Conservation (phyloP, 2,888 invertebrate species). For the Melangyna quadrimaculata region DNA sequence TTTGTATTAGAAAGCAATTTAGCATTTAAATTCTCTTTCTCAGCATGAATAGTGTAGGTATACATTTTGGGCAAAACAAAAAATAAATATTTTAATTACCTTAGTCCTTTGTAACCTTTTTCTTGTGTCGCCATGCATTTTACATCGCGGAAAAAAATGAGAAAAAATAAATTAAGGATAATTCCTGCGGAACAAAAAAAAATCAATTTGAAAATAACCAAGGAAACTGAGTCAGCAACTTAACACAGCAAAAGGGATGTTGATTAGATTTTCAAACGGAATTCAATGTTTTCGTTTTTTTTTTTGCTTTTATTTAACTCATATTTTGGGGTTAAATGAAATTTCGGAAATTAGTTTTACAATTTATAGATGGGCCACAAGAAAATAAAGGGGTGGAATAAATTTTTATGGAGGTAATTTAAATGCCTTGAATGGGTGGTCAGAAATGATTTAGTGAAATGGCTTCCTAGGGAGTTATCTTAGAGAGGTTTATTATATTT, state of each 20-base stretch:
- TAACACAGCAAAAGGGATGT: conserved; percentile 46
- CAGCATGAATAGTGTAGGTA: conserved; percentile 25
- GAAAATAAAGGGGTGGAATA: conserved; percentile 60
- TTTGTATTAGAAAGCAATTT: conserved; percentile 70
- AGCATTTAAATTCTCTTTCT: conserved; percentile 46
- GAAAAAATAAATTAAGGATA: conserved; percentile 63
- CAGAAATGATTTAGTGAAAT: conserved; percentile 63
- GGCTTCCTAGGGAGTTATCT: not conserved
- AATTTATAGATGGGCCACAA: conserved; percentile 47
- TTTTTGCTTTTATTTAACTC: conserved; percentile 1
- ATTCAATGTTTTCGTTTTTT: conserved; percentile 53
- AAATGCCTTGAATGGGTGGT: conserved; percentile 52
- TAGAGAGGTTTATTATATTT: not conserved
- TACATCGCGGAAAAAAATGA: conserved; percentile 5
- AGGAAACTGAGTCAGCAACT: conserved; percentile 65
- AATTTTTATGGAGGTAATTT: conserved; percentile 50
- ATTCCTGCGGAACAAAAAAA: conserved; percentile 58
- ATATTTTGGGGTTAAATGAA: conserved; percentile 66
- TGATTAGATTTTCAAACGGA: conserved; percentile 68
- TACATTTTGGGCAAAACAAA: not conserved
- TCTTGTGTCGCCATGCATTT: conserved; percentile 43
- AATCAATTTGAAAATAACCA: conserved; percentile 55
- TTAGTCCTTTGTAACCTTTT: conserved; percentile 59
- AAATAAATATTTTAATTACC: conserved; percentile 65
- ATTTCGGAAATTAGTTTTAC: conserved; percentile 71